Base-by-base conservation (phyloP, 2,113 vertebrate species). In the Mesoclemmys tuberculata region DNA sequence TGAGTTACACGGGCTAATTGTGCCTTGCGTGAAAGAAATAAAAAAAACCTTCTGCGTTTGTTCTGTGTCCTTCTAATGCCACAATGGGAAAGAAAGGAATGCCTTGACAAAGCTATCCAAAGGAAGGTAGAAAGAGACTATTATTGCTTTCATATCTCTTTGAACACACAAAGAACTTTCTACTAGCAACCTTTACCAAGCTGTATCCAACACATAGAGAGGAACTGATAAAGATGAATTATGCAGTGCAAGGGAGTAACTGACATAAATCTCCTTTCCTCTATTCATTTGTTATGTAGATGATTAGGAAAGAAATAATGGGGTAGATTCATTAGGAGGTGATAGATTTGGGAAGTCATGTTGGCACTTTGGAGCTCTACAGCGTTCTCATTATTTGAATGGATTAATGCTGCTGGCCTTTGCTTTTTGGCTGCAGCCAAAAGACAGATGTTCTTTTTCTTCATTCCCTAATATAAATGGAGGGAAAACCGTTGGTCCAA, bases 321-420 rank as follows among this genome's bases (percentile, higher is more conserved):
- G 82, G 91, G 89, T 71, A 91, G 87, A 88, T 80, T 97, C 91
- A 95, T 93, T 94, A 82, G 87, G 90, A 92, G 88, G 92, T 90
- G 95, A 94, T 88, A 92, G 83, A 92, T 95, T 80, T 96, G 92
- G 89, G 74, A 84, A 95, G 81, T 82, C 77, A 38, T 0, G 0
- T 82, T 89, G 82, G 82, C 91, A 97, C 85, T 61, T 78, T 49
- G 87, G 86, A 95, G 83, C 64, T 2, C 80, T 94, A 86, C 82
- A 64, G 91, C 90, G 85, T 84, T 82, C 55, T n/a, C 52, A 90
- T 44, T 88, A 93, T 90, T 90, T 87, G 77, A 93, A 93, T 87
- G 84, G 41, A 78, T 77, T 71, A 82, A 82, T 89, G 88, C 87
- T 85, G 92, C 85, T 93, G 85, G n/a, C 64, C 87, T 89, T 81